Base-by-base conservation (phyloP, 2,888 invertebrate genomes). In the Pinctada fucata region DNA sequence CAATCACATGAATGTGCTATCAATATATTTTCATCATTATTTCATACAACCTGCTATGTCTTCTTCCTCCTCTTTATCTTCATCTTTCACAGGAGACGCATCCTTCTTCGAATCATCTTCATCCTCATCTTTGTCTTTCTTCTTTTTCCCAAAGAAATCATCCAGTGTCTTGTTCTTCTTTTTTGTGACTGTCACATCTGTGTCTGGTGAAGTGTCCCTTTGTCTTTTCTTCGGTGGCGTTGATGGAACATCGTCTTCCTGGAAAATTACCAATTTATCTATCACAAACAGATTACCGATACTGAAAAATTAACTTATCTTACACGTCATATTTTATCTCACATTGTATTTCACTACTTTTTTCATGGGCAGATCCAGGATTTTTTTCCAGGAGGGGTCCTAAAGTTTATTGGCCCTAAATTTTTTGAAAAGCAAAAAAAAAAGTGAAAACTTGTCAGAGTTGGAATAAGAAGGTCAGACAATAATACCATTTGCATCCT, bases 61-160 rank as follows among this genome's bases (percentile, higher is more conserved):
- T 13, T 64, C 50, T n/a, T 48, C 52, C 16, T 72, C 63, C 5
- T 71, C 66, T 13, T 49, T 76, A 2, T 64, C 82, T 47, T 76
- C 70, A 13, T 74, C 73, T 52, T 6, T 10, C 58, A 31, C 31
- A 31, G 31, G 31, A 31, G 31, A 31, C 1, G 31, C 31, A 31
- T 31, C 31, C 31, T 31, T 31, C 31, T 31, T 31, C 52, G 58
- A 64, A 72, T 13, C 16, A 45, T 13, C 49, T 31, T 47, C 64
- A 72, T 63, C 16, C 48, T 48, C 1, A 58, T 31, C 52, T 58
- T 71, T 70, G 6, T 78, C 76, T 45, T 70, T 52, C 45, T 70
- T 72, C 47, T 80, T 79, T 47, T 79, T 76, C 2, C 79, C 83
- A 79, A 84, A 84, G 75, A 83, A 83, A 52, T 82, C 82, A 47